Percentiles rank a stretch among this genome's conserved stretches.
phyloP scores from a whole-genome alignment of 2,797 vertebrate species.

The Tragopan temminckii region DNA sequence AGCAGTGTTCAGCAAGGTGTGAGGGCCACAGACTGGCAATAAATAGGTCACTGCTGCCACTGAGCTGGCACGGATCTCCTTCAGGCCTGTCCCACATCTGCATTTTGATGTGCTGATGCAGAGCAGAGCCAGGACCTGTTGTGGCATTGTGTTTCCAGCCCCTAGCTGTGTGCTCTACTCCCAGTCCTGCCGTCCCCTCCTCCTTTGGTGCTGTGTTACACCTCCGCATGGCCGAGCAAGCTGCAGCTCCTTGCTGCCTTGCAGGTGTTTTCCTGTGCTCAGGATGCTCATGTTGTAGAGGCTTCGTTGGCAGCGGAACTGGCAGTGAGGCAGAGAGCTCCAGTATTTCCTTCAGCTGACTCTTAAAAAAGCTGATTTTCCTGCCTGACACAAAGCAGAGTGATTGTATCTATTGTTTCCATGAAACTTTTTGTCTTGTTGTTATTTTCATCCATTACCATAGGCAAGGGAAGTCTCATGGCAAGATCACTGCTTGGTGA shows the following conservation, averaged over 20 bases:
- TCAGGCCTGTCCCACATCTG: background rate
- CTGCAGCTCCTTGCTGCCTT: background rate
- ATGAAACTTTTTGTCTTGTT: background rate
- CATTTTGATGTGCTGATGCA: background rate
- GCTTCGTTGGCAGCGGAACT: background rate
- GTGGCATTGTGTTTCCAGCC: background rate
- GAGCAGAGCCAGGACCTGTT: background rate
- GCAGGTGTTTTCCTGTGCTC: background rate
- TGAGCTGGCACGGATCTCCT: background rate
- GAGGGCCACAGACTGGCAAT: background rate
- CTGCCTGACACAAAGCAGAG: background rate
- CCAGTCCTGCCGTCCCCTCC: background rate
- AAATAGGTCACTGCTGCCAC: background rate
- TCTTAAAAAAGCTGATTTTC: background rate
- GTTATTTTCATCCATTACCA: slow-evolving; percentile 47
- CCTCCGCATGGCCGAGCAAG: background rate
- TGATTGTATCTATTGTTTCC: slow-evolving; percentile 15
- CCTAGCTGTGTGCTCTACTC: too few relatives aligned
- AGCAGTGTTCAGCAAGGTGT: background rate
- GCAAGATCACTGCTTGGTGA: background rate
- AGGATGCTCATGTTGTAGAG: background rate
- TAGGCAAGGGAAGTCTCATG: background rate
- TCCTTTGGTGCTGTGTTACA: background rate
- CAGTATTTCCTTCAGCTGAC: background rate
- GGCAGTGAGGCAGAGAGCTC: background rate